These are phyloP conservation scores for Patella pellucida DNA, from an alignment of 2,888 invertebrate species.

Conservation along the genomic window DNA sequence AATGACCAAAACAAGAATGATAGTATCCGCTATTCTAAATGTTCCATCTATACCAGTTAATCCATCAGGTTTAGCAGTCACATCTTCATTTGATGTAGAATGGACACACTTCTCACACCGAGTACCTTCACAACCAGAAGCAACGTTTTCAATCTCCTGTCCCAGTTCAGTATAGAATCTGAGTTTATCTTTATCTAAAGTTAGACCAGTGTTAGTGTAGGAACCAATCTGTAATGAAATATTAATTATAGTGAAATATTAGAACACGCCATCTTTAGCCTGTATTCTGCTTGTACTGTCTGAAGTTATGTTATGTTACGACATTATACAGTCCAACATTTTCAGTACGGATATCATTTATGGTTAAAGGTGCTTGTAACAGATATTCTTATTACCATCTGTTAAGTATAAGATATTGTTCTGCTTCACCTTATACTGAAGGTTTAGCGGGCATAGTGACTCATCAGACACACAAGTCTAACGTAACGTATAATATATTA, in stretches of 20 bases:
- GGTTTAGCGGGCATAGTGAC: too few species aligned
- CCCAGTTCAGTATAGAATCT: constrained; percentile 29
- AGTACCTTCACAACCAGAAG: not conserved
- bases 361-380: constrained; percentile 34
- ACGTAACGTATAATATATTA: not conserved
- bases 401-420: too few species aligned
- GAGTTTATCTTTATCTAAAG: constrained; percentile 18
- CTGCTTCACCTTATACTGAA: too few species aligned
- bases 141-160: not conserved
- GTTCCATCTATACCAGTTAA: constrained; percentile 16
- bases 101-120: not conserved
- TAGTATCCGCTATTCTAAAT: constrained; percentile 37
- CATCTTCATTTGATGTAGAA: not conserved
- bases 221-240: constrained; percentile 27
- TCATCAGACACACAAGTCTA: too few species aligned
- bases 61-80: constrained; percentile 19
- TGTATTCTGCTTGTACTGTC: constrained; percentile 39
- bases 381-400: too few species aligned
- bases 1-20: constrained; percentile 40
- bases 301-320: constrained; percentile 20
- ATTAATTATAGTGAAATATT: too few species aligned
- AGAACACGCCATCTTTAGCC: constrained; percentile 57
- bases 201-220: constrained; percentile 22
- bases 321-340: constrained; percentile 32
- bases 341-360: constrained; percentile 38